These are phyloP conservation scores for Protosalanx chinensis DNA, from an alignment of 2,797 vertebrate genomes.

Conservation along the genomic window DNA sequence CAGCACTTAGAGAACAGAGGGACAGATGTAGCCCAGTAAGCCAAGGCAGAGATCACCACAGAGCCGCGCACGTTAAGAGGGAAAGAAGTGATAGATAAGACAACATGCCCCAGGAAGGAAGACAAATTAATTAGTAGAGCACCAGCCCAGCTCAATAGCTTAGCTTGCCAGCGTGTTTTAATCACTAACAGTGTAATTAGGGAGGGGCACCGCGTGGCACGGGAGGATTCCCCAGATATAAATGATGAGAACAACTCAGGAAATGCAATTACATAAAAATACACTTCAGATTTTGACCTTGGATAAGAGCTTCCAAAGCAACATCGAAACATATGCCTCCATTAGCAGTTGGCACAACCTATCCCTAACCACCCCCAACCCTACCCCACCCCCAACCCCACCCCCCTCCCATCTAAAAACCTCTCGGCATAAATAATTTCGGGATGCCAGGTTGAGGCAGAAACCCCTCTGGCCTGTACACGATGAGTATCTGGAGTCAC, in stretches of 20 bases:
- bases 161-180: slow-evolving; percentile 50
- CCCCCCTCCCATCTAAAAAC: neutral
- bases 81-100: slow-evolving; percentile 26
- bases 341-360: neutral
- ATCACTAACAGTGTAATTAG: slow-evolving; percentile 58
- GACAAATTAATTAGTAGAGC: slow-evolving; percentile 60
- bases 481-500: too few relatives aligned
- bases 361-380: neutral
- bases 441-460: neutral
- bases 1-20: slow-evolving; percentile 11
- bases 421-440: neutral
- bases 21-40: slow-evolving; percentile 23
- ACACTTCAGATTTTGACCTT: slow-evolving; percentile 30
- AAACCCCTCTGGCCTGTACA: neutral
- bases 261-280: slow-evolving; percentile 47
- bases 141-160: slow-evolving; percentile 47
- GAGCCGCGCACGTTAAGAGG: slow-evolving; percentile 29
- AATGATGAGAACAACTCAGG: slow-evolving; percentile 33
- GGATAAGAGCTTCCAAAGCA: slow-evolving; percentile 26
- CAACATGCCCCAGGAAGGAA: slow-evolving; percentile 36
- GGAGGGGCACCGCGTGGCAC: slow-evolving; percentile 36
- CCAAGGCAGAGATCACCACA: neutral
- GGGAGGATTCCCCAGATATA: slow-evolving; percentile 39
- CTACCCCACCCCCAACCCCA: too few relatives aligned
- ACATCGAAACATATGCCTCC: slow-evolving; percentile 10